Base-by-base conservation (phyloP, 2,888 invertebrate genomes). In the Euspilapteryx auroguttella region DNA sequence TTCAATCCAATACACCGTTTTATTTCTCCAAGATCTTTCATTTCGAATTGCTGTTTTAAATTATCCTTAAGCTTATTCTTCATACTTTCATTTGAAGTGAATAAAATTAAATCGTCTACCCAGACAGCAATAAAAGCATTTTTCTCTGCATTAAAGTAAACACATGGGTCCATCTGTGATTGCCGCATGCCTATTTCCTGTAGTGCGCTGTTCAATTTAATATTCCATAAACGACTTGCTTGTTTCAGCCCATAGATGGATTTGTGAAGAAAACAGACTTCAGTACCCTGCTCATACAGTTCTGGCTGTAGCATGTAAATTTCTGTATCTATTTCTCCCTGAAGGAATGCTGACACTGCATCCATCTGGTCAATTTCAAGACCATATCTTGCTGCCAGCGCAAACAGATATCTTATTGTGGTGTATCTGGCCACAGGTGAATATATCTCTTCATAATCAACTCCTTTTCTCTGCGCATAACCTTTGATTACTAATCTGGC, bases 271-370 rank as follows among this genome's bases (percentile, higher is more conserved):
- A 4, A 1, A 31, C 40, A 44, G 24, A 35, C 43, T 34, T 37
- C 37, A 25, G 8, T 21, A 27, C 26, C 29, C 20, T 35, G 4
- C n/a, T 28, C 12, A 24, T 24, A 32, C 0, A 6, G 2, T 24
- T 34, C 35, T 27, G 40, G 40, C 15, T 44, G 40, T 27, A 6
- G 10, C 38, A 42, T 42, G 10, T 40, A 42, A 1, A 43, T 40
- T 2, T 42, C 42, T 39, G 39, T n/a, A n/a, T n/a, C n/a, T n/a
- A n/a, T n/a, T n/a, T n/a, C n/a, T n/a, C n/a, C n/a, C n/a, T n/a
- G n/a, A 13, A 45, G 35, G 26, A 43, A 42, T 3, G 41, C 40
- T 26, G 14, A 30, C 21, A 41, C 25, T 1, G 37, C 41, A 37
- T 40, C 41, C 38, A 41, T 37, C 17, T 40, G 40, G 25, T 20